phyloP scores from a whole-genome alignment of 2,113 vertebrate genomes.

The western clawed frog (Xenopus tropicalis) region DNA sequence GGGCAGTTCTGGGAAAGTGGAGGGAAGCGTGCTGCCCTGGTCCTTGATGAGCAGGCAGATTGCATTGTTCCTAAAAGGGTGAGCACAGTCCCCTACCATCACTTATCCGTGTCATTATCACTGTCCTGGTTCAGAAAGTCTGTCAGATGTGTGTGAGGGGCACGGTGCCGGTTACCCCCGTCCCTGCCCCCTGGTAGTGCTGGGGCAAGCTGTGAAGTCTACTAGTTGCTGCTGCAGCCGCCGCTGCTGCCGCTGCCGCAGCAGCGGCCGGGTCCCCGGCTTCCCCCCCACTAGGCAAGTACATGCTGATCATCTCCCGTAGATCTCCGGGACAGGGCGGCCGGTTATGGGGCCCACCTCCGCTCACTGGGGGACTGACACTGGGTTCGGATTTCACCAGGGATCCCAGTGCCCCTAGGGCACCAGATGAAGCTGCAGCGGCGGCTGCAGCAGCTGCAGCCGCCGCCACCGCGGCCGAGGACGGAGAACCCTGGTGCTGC shows the following conservation, averaged over 20 bases:
- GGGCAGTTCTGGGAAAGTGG: constrained; percentile 6
- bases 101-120: not conserved
- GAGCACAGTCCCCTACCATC: not conserved
- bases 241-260: constrained; percentile 48
- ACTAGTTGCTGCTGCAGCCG: constrained; percentile 74
- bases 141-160: constrained; percentile 92
- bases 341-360: constrained; percentile 77
- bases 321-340: constrained; percentile 95
- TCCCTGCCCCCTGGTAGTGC: constrained; percentile 91
- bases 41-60: no score
- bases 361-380: constrained; percentile 82
- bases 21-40: not conserved
- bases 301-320: constrained; percentile 99
- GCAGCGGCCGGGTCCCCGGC: constrained; percentile 71
- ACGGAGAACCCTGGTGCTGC: constrained; percentile 62
- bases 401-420: constrained; percentile 87
- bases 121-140: not conserved
- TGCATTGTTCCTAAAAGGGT: not conserved
- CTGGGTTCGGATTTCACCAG: constrained; percentile 93
- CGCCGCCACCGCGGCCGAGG: constrained; percentile 78
- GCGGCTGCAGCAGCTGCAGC: constrained; percentile 64
- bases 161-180: constrained; percentile 93
- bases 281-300: constrained; percentile 90
- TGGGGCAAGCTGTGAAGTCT: constrained; percentile 91
- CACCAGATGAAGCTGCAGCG: constrained; percentile 83